Base-by-base conservation (phyloP, 2,888 invertebrate genomes). In the Lithophane socia region DNA sequence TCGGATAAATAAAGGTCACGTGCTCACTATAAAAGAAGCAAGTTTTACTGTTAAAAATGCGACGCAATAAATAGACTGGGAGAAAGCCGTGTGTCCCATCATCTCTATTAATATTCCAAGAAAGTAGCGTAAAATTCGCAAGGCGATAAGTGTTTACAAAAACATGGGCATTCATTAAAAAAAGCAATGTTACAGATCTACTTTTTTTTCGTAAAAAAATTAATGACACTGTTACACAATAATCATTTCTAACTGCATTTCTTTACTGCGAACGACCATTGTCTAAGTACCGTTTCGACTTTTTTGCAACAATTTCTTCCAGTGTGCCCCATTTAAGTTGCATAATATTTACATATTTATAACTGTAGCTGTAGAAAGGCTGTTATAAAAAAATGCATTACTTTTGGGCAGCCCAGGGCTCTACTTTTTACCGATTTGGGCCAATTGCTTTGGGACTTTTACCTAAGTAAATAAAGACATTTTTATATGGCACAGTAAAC, bases 351-450 rank as follows among this genome's bases (percentile, higher is more conserved):
- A 85, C 81, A 88, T 84, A 85, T 86, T 88, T 83, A 79, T 86
- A 87, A 89, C 89, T 44, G 86, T 85, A 74, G 10, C 44, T 63
- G 66, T 83, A 78, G 89, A 87, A 90, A 89, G 79, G 68, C 64
- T 42, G 73, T 77, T 79, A 61, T 83, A 88, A 93, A 94, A 82
- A 93, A 92, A 87, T 90, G 91, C 89, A 92, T 93, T 90, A 94
- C 88, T 92, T 94, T 93, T 89, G 93, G 92, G 94, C 76, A 93
- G 88, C 91, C 94, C 92, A 89, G 94, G 92, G 95, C 73, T 95
- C 95, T 92, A 95, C 94, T 96, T 96, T 96, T 96, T 96, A 96
- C 93, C 90, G 91, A 94, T 94, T 91, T 92, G 89, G 94, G 89
- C 93, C 94, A 93, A 92, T 91, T 87, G 87, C 86, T 91, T 91